These are phyloP conservation scores for Ianthella basta DNA, from an alignment of 37 sponge, comb jelly and placozoan genomes.

Conservation along the genomic window DNA sequence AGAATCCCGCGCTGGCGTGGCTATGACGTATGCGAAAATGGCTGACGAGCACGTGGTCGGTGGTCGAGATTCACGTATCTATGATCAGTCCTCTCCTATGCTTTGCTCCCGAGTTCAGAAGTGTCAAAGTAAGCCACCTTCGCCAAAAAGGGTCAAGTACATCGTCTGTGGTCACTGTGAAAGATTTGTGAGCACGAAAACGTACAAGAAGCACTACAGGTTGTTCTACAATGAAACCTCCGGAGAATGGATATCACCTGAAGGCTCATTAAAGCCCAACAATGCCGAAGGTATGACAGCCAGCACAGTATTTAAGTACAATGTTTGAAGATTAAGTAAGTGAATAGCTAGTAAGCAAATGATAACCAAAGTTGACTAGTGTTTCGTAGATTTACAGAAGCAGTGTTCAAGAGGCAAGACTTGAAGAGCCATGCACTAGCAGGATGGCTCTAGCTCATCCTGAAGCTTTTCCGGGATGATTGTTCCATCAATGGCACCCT, in stretches of 20 bases:
- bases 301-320: too few relatives aligned
- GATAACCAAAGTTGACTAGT: too few relatives aligned
- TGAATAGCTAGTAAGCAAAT: too few relatives aligned
- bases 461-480: too few relatives aligned
- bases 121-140: background rate
- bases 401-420: too few relatives aligned
- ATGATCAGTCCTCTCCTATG: background rate
- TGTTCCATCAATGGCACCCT: too few relatives aligned
- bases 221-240: background rate
- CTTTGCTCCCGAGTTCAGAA: constrained; percentile 5
- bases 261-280: background rate
- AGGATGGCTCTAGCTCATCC: too few relatives aligned
- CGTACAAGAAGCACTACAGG: constrained; percentile 12
- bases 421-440: too few relatives aligned
- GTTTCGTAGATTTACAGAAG: too few relatives aligned
- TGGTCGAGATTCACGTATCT: background rate
- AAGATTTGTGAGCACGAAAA: background rate
- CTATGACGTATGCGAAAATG: background rate
- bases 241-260: background rate
- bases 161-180: background rate
- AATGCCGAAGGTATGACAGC: background rate
- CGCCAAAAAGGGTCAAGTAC: background rate
- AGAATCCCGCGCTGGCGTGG: background rate
- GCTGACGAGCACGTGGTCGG: background rate
- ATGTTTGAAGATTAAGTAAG: too few relatives aligned